These are phyloP conservation scores for Aphaenogaster ashmeadi DNA, from an alignment of 1,140 invertebrate species.

Conservation along the genomic window DNA sequence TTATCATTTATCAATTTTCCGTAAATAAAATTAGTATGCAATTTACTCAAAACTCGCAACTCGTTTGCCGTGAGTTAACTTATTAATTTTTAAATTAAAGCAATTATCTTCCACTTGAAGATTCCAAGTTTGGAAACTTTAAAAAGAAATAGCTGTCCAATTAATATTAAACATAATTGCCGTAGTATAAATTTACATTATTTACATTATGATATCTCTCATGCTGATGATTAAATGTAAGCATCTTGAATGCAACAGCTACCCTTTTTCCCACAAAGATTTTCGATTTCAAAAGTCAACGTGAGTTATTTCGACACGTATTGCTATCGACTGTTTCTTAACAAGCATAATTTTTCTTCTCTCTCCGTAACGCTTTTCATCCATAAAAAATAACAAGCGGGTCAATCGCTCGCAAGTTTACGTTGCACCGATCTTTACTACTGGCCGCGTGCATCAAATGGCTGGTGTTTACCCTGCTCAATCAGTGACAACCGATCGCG, in stretches of 20 bases:
- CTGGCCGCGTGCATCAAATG: conserved; percentile 1
- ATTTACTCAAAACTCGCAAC: not conserved
- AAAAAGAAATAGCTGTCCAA: not conserved
- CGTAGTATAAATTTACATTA: not conserved
- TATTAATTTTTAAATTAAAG: conserved; percentile 22
- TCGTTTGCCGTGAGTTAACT: not conserved
- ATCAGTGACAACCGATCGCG: conserved; percentile 27
- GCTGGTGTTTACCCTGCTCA: not conserved
- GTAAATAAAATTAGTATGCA: conserved; percentile 1
- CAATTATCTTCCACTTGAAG: conserved; percentile 21
- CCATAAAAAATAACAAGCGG: conserved; percentile 16
- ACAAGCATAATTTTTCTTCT: not conserved
- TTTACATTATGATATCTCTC: not conserved
- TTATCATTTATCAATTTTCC: not conserved
- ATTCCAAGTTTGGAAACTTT: not conserved
- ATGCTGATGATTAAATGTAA: not conserved
- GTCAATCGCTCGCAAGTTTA: not conserved
- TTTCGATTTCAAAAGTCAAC: not conserved
- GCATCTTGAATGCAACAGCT: not conserved
- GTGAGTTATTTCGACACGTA: not conserved
- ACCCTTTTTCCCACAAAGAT: not conserved
- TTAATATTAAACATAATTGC: not conserved
- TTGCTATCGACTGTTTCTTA: conserved; percentile 12
- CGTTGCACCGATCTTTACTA: not conserved
- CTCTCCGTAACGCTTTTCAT: not conserved